Evolutionary conservation across 2,888 invertebrate species (phyloP).

Genomic region (Deroplatys truncata): DNA sequence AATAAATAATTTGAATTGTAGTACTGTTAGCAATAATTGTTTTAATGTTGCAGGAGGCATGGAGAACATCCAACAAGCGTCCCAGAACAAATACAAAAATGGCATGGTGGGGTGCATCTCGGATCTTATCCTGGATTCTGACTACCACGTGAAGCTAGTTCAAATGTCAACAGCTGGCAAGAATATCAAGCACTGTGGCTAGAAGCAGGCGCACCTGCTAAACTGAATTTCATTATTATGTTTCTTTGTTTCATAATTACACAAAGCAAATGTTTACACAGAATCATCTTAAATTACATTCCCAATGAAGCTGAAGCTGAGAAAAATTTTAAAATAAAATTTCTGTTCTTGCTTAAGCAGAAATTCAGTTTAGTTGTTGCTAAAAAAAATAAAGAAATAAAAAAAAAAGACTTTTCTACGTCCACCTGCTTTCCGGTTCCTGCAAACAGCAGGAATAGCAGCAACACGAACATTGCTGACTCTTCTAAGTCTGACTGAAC

Average conservation of each 20-base stretch:
- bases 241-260: background rate
- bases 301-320: background rate
- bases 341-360: background rate
- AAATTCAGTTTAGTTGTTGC: background rate
- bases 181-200: conserved; percentile 30
- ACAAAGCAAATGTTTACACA: background rate
- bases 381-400: background rate
- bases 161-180: conserved; percentile 60
- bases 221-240: background rate
- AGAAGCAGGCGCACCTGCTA: conserved; percentile 7
- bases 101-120: conserved; percentile 81
- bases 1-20: no score
- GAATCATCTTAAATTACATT: background rate
- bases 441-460: background rate
- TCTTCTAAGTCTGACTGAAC: conserved; percentile 13
- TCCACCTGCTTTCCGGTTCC: background rate
- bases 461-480: background rate
- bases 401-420: background rate
- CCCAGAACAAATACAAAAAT: conserved; percentile 64
- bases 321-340: background rate
- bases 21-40: no score
- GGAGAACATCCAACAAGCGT: conserved; percentile 64
- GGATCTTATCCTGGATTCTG: conserved; percentile 74
- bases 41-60: conserved; percentile 64
- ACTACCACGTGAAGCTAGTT: conserved; percentile 61